phyloP scores from a whole-genome alignment of 2,113 vertebrate species.

The Numenius arquata region DNA sequence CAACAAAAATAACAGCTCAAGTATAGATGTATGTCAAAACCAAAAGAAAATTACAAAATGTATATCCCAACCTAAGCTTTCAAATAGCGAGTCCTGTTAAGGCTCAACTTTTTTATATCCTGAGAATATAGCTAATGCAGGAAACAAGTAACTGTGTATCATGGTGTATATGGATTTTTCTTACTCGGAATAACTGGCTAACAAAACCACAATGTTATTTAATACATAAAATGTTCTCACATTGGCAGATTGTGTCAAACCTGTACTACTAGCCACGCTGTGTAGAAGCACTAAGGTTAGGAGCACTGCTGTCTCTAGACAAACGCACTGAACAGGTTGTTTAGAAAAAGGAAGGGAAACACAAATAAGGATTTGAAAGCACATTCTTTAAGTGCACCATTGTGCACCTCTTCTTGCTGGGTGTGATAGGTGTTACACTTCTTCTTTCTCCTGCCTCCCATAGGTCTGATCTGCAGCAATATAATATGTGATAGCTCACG shows the following conservation, averaged over 20 bases:
- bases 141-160: background rate
- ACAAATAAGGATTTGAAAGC: background rate
- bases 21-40: background rate
- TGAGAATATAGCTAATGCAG: background rate
- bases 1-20: background rate
- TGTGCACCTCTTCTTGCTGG: background rate
- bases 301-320: background rate
- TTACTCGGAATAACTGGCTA: background rate
- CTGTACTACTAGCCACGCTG: background rate
- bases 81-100: background rate
- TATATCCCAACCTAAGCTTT: background rate
- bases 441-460: background rate
- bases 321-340: background rate
- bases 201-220: background rate
- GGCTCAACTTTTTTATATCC: background rate
- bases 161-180: background rate
- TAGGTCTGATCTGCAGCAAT: background rate
- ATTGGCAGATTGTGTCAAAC: background rate
- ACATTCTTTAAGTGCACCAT: background rate
- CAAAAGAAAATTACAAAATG: background rate
- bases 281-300: background rate
- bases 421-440: background rate
- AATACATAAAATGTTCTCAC: background rate
- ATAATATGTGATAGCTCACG: background rate
- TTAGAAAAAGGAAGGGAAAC: background rate